A percentile compares a stretch with the other conserved stretches of the same genome.
Conservation (phyloP, 2,113 vertebrate genomes). For the Pollimyrus isidori region DNA sequence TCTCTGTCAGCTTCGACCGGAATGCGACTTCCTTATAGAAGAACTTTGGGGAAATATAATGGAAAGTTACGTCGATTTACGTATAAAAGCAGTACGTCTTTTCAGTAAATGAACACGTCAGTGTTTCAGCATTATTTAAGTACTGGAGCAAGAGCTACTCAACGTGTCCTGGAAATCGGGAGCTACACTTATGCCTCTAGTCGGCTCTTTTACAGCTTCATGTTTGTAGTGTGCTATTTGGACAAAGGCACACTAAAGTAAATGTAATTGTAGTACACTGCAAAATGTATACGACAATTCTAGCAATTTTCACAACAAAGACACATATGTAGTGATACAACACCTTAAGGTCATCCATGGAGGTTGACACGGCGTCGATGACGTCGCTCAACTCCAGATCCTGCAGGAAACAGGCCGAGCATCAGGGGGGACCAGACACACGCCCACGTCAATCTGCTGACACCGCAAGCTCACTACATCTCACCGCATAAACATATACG, state of each 20-base stretch:
- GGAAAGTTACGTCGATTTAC: background rate
- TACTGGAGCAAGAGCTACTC: background rate
- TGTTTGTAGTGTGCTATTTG: background rate
- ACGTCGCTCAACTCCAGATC: slow-evolving; percentile 41
- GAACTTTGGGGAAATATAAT: background rate
- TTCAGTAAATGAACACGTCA: background rate
- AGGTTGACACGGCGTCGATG: slow-evolving; percentile 39
- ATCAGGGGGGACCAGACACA: background rate
- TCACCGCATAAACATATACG: background rate
- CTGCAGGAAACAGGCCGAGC: slow-evolving; percentile 40
- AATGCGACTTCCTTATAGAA: slow-evolving; percentile 19
- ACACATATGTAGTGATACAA: background rate
- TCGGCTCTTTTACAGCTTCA: background rate
- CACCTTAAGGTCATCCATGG: slow-evolving; percentile 45
- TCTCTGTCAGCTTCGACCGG: slow-evolving; percentile 44
- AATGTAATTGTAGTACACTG: background rate
- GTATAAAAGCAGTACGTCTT: background rate
- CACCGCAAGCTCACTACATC: background rate
- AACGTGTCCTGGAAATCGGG: no score
- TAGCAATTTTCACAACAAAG: background rate
- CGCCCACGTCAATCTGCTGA: background rate
- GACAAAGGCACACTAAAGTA: no score
- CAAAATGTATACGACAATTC: background rate
- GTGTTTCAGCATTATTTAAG: background rate
- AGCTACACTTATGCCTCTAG: background rate